Base-by-base conservation (phyloP, 2,888 invertebrate genomes). In the Meandrusa payeni region DNA sequence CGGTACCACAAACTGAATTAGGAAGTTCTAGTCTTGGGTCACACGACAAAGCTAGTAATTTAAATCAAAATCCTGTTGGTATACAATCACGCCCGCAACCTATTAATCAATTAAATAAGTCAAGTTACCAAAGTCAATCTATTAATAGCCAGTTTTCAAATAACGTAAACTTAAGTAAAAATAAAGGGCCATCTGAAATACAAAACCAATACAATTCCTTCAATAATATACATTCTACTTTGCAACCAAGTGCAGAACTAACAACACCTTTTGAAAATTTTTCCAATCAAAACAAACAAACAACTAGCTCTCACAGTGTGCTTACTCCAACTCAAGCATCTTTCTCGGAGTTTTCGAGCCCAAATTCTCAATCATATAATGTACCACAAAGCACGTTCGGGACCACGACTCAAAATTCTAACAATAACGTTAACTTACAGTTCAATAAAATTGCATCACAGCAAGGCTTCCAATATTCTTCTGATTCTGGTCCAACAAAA, bases 261-360 rank as follows among this genome's bases (percentile, higher is more conserved):
- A 69, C 71, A 4, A 75, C 73, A 31, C 75, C 76, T 10, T 61
- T 75, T 5, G 71, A 68, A 55, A 15, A 39, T 33, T 27, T 3
- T 7, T 13, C 32, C 11, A 10, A 7, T 12, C 15, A 10, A 28
- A 15, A 31, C 5, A 37, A 24, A 1, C 13, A 37, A 26, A 6
- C 6, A 23, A 1, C 5, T n/a, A 31, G 6, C 7, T 7, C 12
- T 7, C 13, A 31, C 19, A 31, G 12, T n/a, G 11, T 19, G 7
- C 22, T 11, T 5, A 2, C 4, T 9, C 36, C 42, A 12, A 42
- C 36, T 2, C 29, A 36, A 31, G 17, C 23, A 9, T 37, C 42
- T 12, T 37, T 36, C 11, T 24, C 22, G n/a, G 5, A 12, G 6
- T 1, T 7, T 9, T 5, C 23, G 2, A 24, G 12, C 5, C 12